Conservation (phyloP, 2,888 invertebrate genomes). For the Tetragonula carbonaria region DNA sequence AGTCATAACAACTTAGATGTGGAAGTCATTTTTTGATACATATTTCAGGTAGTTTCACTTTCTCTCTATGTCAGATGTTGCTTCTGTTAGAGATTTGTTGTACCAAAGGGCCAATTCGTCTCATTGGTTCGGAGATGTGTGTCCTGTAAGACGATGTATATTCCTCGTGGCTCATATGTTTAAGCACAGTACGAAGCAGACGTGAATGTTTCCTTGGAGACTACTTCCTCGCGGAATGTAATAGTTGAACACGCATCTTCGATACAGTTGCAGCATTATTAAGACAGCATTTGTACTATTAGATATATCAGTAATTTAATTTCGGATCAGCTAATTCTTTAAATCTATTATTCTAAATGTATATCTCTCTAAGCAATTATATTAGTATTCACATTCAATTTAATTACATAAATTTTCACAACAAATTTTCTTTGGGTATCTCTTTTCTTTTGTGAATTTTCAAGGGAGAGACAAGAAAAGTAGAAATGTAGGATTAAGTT, state of each 20-base stretch:
- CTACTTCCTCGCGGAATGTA: conserved; percentile 43
- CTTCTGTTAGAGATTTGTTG: conserved; percentile 46
- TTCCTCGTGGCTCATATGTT: conserved; percentile 33
- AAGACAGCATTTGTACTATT: neutral
- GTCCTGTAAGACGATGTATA: conserved; percentile 37
- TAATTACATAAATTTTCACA: neutral
- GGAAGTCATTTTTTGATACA: conserved; percentile 3
- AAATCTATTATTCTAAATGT: neutral
- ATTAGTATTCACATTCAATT: neutral
- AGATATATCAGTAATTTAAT: neutral
- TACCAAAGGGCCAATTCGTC: conserved; percentile 42
- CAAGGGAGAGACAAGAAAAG: neutral
- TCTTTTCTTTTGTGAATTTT: neutral
- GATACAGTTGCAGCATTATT: conserved; percentile 31
- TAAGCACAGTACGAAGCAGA: conserved; percentile 37
- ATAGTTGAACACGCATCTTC: conserved; percentile 34
- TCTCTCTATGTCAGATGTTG: conserved; percentile 11
- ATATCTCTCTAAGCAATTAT: neutral
- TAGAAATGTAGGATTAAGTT: neutral
- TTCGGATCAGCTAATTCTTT: neutral
- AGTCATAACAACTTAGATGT: neutral
- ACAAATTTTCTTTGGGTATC: neutral
- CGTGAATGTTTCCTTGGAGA: conserved; percentile 60
- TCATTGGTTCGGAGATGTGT: conserved; percentile 25
- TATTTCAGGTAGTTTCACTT: conserved; percentile 2